Base-by-base conservation (phyloP, 2,888 invertebrate species). In the Plagodis dolabraria region DNA sequence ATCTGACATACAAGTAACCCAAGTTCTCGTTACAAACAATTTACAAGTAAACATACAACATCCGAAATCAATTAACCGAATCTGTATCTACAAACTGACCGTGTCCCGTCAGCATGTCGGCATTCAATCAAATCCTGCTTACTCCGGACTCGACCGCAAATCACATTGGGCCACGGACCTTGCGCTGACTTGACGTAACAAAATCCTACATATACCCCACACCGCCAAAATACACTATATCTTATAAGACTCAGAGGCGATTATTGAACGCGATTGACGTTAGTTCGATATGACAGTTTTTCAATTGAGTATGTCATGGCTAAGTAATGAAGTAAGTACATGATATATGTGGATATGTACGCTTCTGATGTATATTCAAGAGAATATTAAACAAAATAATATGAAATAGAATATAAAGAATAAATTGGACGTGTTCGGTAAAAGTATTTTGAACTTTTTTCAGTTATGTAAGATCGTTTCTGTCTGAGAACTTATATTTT, bases 91-190 rank as follows among this genome's bases (percentile, higher is more conserved):
- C 63, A 67, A 65, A 67, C 67, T 67, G 68, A 64, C 64, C 61
- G 57, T 63, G 51, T 64, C 53, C 61, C 64, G 70, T 70, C 72
- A 69, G 66, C 68, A 68, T 70, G 75, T 73, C 73, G 70, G 68
- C 69, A 67, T 77, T 76, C 80, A 79, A 82, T 82, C 79, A 82
- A 77, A 75, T 78, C 74, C 72, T 77, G 76, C 80, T 80, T 77
- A 79, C 77, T 77, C 67, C 60, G 67, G 63, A 68, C 63, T 68
- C 62, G 65, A 74, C 80, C 80, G 70, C 81, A 82, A 80, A 80
- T 78, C 77, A 75, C 73, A 76, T 79, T 60, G 72, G 52, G 59
- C 57, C 71, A 67, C 40, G 10, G 65, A 68, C 69, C 71, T 71
- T 65, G 59, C 62, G 72, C 72, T 74, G 75, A 75, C 68, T 72